These are phyloP conservation scores for Macquaria australasica DNA, from an alignment of 2,113 vertebrate genomes.

Conservation along the genomic window DNA sequence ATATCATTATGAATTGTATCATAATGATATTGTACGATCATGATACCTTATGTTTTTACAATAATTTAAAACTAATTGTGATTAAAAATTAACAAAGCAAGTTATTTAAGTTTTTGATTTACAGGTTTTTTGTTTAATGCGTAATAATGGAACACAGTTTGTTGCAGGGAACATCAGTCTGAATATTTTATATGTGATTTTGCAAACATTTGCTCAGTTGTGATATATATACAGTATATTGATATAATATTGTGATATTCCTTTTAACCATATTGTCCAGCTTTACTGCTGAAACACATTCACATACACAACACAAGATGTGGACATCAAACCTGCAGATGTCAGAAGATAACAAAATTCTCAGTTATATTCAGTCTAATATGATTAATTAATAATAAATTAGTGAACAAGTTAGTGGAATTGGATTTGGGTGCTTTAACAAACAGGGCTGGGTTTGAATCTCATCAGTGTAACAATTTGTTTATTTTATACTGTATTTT, in stretches of 20 bases:
- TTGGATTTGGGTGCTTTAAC: neutral
- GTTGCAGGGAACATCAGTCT: neutral
- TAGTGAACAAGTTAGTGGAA: neutral
- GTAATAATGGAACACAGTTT: neutral
- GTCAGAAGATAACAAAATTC: no score
- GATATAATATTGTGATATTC: neutral
- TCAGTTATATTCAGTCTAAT: no score
- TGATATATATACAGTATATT: neutral
- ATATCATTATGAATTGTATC: neutral
- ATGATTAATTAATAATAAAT: neutral
- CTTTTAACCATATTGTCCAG: no score
- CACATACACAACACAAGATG: no score
- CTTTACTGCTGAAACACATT: no score
- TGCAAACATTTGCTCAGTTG: neutral
- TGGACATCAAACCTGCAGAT: no score
- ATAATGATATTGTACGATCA: neutral
- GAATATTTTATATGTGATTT: neutral
- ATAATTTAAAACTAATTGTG: neutral
- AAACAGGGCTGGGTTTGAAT: neutral
- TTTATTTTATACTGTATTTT: neutral
- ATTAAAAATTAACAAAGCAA: neutral
- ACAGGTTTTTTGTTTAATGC: neutral
- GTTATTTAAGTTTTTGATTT: neutral
- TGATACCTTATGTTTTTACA: neutral
- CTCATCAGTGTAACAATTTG: neutral